Percentiles rank a stretch among this genome's conserved stretches.
Evolutionary conservation across 2,113 vertebrate genomes (phyloP).

Genomic region (Eudyptes chrysolophus): DNA sequence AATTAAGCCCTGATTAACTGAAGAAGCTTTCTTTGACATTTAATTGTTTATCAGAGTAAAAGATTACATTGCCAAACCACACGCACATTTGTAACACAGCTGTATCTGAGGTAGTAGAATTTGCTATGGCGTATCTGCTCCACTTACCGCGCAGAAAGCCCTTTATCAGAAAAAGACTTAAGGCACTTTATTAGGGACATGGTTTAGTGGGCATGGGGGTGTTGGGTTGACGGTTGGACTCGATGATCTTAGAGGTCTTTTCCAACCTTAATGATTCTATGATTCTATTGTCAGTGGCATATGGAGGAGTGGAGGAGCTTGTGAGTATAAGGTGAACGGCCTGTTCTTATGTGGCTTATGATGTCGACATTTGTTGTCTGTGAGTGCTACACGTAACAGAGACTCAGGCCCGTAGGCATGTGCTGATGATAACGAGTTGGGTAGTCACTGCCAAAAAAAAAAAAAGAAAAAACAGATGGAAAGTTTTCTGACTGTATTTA

Average conservation of each 20-base stretch:
- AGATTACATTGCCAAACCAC: not conserved
- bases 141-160: not conserved
- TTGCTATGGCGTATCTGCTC: not conserved
- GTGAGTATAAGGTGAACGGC: not conserved
- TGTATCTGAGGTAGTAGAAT: not conserved
- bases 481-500: not conserved
- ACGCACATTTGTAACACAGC: not conserved
- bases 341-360: not conserved
- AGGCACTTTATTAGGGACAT: not conserved
- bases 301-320: not conserved
- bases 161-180: not conserved
- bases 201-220: too few relatives aligned
- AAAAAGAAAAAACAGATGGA: not conserved
- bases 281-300: not conserved
- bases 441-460: not conserved
- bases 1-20: slow-evolving; percentile 48
- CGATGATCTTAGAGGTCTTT: too few relatives aligned
- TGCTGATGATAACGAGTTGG: not conserved
- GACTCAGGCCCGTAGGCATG: not conserved
- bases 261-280: too few relatives aligned
- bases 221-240: too few relatives aligned
- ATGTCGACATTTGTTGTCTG: not conserved
- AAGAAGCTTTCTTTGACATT: slow-evolving; percentile 45
- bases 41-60: not conserved
- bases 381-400: not conserved